Evolutionary conservation across 2,113 vertebrate genomes (phyloP), one percentile per base, ranked within the genome.

Genomic region (Odocoileus virginianus): DNA sequence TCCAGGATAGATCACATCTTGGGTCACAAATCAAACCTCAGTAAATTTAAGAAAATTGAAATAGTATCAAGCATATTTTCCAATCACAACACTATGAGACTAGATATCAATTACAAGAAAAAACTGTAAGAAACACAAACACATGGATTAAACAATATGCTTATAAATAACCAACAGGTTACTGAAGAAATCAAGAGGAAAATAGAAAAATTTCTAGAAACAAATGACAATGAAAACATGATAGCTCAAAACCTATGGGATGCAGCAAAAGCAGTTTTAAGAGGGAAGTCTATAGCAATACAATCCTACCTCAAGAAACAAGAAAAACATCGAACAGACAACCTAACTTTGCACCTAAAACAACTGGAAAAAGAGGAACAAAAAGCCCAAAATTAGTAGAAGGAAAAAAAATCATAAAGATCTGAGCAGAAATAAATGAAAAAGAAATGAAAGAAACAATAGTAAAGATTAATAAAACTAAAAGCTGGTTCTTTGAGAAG

Each of bases 1-100:
- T 64, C 61, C 61, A 64, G 30, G 61, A 17, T n/a, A 64, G 61
- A 64, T 30, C 15, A 64, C 30, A n/a, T n/a, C 61, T 17, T 64
- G 61, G 61, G 30, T 64, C 7, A 64, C 30, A 64, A 64, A 64
- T 64, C 61, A 64, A n/a, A 64, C 15, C 61, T 64, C 7, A 64
- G 61, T 17, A 17, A 64, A 64, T n/a, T 64, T 64, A 64, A 64
- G 30, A 64, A 64, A 17, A 64, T 4, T 64, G 15, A 64, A 64
- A 64, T n/a, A 0, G 0, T 9, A 64, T n/a, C 30, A 64, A 17
- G 30, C 61, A 4, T n/a, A 30, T 64, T n/a, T 7, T 64, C 7
- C 0, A 0, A n/a, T 16, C 30, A 64, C 30, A 64, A 17, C 0
- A 3, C 15, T 64, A 9, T 64, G 7, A n/a, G 15, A n/a, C 30